Conservation (phyloP, 2,113 vertebrate genomes). For the Tyrannus savana region DNA sequence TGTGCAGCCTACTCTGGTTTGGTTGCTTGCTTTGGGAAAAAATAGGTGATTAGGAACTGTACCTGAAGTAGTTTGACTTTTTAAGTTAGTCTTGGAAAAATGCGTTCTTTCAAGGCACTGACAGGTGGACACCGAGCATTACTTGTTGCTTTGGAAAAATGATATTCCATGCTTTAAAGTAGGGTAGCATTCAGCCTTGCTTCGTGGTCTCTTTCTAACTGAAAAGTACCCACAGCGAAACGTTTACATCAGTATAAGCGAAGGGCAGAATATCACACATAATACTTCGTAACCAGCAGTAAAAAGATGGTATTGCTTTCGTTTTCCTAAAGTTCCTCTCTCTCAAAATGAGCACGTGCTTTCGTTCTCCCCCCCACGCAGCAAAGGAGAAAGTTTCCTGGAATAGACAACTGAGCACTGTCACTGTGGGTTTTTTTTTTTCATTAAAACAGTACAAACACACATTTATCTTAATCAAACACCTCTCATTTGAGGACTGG, state of each 20-base stretch:
- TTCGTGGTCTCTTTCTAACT: not conserved
- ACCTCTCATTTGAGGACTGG: not conserved
- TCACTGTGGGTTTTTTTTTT: no score
- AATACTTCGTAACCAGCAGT: not conserved
- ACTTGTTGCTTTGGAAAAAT: not conserved
- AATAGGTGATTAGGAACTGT: not conserved
- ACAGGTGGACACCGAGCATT: not conserved
- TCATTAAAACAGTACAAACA: not conserved
- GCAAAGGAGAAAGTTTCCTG: not conserved
- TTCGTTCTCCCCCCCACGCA: not conserved
- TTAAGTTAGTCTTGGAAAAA: not conserved
- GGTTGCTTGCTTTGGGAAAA: not conserved
- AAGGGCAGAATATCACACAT: not conserved
- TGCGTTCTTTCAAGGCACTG: not conserved
- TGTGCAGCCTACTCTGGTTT: not conserved
- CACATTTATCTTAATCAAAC: not conserved
- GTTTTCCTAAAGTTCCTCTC: not conserved
- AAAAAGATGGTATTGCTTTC: not conserved
- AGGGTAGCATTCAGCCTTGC: not conserved
- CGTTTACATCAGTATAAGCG: not conserved
- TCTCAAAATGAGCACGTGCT: fast-evolving
- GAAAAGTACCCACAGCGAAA: not conserved
- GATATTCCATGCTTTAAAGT: not conserved
- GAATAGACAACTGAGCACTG: not conserved
- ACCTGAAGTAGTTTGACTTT: not conserved